Base-by-base conservation (phyloP, 2,888 invertebrate genomes). In the Galerucella calmariensis region DNA sequence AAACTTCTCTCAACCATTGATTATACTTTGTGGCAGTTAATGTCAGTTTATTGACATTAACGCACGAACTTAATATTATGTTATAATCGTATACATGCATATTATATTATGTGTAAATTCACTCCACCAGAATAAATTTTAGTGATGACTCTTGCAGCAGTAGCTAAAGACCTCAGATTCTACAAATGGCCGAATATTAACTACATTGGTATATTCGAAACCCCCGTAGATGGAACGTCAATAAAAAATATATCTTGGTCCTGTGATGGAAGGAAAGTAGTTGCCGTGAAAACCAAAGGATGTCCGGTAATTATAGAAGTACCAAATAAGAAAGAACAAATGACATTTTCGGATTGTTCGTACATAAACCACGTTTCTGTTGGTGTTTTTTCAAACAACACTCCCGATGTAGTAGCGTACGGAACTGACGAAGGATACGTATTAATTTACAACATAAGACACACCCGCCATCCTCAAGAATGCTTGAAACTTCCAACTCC, bases 101-200 rank as follows among this genome's bases (percentile, higher is more conserved):
- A 51, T 51, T 8, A 51, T n/a, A 51, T n/a, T 51, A n/a, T 51
- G 51, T 51, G n/a, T 8, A 51, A 51, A 51, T 51, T n/a, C n/a
- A 14, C n/a, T 4, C 2, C 51, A n/a, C 6, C 51, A n/a, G 12
- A 51, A 51, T 12, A 59, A 59, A 59, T 59, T 59, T 59, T 46
- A 51, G 67, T 16, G 70, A 90, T 90, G 90, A 90, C 90, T 86
- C 86, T 91, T 79, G 89, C 90, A 62, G 89, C 90, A 46, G 88
- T 90, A 80, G 90, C 90, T 82, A 89, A 89, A 76, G 89, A 89
- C 75, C 86, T 91, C 74, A 87, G 90, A 81, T 86, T 91, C 16
- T 89, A 90, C 82, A 89, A 90, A 80, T 88, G 87, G 79, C 89
- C 88, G 83, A 88, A 86, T 84, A 90, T 90, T 8, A 76, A 79